A percentile compares a stretch with the other conserved stretches of the same genome.
Conservation (phyloP, 2,888 invertebrate species). For the Prosopocoilus inquinatus region DNA sequence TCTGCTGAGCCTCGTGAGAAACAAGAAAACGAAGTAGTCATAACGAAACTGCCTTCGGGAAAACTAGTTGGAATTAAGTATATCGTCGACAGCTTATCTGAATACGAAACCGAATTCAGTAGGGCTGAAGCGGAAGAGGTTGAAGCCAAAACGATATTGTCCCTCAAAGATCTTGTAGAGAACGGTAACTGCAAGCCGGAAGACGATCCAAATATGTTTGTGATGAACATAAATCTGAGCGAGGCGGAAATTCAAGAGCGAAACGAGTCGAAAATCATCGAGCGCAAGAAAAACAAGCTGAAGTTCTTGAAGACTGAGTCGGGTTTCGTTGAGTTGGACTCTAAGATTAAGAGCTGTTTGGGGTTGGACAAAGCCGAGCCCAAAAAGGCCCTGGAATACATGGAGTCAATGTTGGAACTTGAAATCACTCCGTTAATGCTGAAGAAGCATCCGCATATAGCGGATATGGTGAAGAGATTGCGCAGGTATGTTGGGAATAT, state of each 20-base stretch:
- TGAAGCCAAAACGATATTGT: constrained; percentile 61
- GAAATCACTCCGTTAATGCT: constrained; percentile 72
- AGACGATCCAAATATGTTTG: constrained; percentile 43
- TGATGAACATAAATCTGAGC: constrained; percentile 61
- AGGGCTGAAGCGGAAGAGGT: constrained; percentile 65
- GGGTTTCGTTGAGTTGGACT: constrained; percentile 63
- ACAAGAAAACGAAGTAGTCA: constrained; percentile 54
- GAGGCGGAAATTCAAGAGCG: constrained; percentile 59
- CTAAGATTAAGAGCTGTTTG: constrained; percentile 65
- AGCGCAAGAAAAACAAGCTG: constrained; percentile 57
- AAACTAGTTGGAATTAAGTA: constrained; percentile 67
- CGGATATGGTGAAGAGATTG: constrained; percentile 74
- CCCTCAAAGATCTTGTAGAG: constrained; percentile 56
- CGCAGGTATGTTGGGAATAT: constrained; percentile 78
- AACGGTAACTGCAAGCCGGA: constrained; percentile 21
- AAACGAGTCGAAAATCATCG: constrained; percentile 55
- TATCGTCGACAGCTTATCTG: constrained; percentile 59
- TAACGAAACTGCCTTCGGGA: constrained; percentile 61
- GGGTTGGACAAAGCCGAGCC: constrained; percentile 70
- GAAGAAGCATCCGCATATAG: constrained; percentile 74
- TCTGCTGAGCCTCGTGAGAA: constrained; percentile 27
- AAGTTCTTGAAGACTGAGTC: constrained; percentile 65
- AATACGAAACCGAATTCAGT: constrained; percentile 60
- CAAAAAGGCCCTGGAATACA: constrained; percentile 65
- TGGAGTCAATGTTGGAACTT: constrained; percentile 61